Evolutionary conservation across 2,113 vertebrate genomes (phyloP), one percentile per base, ranked within the genome.

Genomic region (Condylura cristata): DNA sequence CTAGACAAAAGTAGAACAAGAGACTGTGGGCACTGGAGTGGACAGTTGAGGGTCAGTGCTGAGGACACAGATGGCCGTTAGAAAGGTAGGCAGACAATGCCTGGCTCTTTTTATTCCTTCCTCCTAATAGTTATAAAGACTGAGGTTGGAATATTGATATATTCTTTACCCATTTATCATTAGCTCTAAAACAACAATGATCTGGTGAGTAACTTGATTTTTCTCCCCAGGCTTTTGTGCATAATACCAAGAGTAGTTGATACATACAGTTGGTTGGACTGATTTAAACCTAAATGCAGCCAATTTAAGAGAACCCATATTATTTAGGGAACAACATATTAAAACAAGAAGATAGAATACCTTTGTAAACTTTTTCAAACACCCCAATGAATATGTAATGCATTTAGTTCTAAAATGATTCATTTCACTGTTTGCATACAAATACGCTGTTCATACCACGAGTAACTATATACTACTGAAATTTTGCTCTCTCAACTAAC

Each of bases 1-100:
- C 32, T 72, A 17, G 39, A 82, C 44, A 51, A 86, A 95, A 95
- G 20, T 63, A 48, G 58, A 95, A 86, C 16, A 84, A 81, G 61
- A 51, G 72, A 74, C 9, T n/a, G 16, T 56, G 26, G 26, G 20
- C 14, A 68, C n/a, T 60, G 86, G 17, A 93, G 37, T 48, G 37
- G 24, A 78, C 12, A 91, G 56, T 83, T 87, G 20, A 37, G 41
- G 20, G 26, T 89, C 70, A 83, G 28, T 41, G 22, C n/a, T 24
- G 30, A 95, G 60, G 60, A 82, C 30, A 44, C 79, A 83, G 11
- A 85, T 6, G 28, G 20, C 37, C 76, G 28, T 60, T 74, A 39
- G 58, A 22, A 48, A 65, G 2, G 37, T 39, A 80, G 18, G 16
- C 12, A 75, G 22, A 30, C 4, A 66, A n/a, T 39, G 8, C 3